phyloP scores from a whole-genome alignment of 2,797 vertebrate species.

The Clarias laeviceps region DNA sequence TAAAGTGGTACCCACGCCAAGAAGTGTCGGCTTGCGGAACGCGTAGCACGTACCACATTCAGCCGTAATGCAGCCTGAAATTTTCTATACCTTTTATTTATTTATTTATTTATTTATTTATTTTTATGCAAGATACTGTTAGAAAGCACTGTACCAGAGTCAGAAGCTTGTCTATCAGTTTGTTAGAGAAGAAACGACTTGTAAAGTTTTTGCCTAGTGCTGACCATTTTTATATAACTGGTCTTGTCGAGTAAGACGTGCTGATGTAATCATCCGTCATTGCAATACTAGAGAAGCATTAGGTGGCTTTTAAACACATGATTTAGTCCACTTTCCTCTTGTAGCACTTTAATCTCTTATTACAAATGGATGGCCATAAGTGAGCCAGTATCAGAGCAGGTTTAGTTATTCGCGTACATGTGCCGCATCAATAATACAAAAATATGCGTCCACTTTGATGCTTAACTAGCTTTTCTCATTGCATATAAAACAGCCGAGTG shows the following conservation, averaged over 20 bases:
- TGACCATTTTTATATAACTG: not conserved
- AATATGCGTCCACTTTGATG: constrained; percentile 9
- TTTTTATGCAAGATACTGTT: not conserved
- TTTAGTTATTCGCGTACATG: constrained; percentile 48
- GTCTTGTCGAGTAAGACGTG: constrained; percentile 4
- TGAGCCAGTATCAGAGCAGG: constrained; percentile 44
- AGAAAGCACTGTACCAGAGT: not conserved
- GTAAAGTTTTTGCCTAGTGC: no score
- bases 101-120: not conserved
- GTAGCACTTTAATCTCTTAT: constrained; percentile 31
- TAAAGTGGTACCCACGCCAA: constrained; percentile 22
- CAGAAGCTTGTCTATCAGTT: not conserved
- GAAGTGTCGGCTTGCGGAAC: not conserved
- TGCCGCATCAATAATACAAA: constrained; percentile 27
- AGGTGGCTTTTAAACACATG: constrained; percentile 26
- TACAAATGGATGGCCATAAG: constrained; percentile 48
- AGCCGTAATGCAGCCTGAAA: constrained; percentile 2
- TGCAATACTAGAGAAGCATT: constrained; percentile 35
- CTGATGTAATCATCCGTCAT: constrained; percentile 23
- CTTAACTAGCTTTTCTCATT: not conserved
- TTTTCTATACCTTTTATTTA: not conserved
- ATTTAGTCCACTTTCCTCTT: constrained; percentile 24
- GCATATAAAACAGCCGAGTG: constrained; percentile 26
- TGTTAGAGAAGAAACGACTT: not conserved
- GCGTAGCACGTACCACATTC: not conserved